Conservation (phyloP, 92 coral and sea anemone species). For the Parazoanthus atlanticus region DNA sequence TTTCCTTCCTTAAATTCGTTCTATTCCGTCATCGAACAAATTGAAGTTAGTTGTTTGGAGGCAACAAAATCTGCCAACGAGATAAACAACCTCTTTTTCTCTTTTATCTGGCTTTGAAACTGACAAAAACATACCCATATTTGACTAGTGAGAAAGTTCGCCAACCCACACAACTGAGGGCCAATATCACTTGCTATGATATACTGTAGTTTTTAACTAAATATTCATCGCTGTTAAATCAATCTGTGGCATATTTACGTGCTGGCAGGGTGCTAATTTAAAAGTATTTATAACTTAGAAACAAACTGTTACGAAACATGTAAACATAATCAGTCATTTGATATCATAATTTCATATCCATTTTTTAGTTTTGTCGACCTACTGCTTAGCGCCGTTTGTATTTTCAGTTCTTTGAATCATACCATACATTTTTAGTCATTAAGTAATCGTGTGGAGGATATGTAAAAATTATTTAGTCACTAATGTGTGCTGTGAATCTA, state of each 20-base stretch:
- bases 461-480: no score
- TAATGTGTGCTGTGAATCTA: no score
- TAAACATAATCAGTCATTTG: neutral
- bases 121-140: neutral
- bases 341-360: neutral
- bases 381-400: no score
- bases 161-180: neutral
- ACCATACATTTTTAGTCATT: no score
- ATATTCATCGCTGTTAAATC: no score
- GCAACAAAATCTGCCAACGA: neutral
- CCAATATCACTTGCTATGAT: neutral
- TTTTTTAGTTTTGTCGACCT: neutral
- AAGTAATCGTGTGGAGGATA: no score
- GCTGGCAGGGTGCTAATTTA: neutral
- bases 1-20: neutral
- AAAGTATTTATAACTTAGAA: neutral
- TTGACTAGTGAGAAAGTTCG: no score
- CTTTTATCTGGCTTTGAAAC: neutral
- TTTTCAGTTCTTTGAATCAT: no score
- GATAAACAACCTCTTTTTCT: neutral
- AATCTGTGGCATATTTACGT: no score
- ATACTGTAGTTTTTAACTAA: neutral
- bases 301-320: neutral
- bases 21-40: neutral
- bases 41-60: neutral